These are phyloP conservation scores for Ctenosaura bakeri DNA, from an alignment of 2,797 vertebrate genomes.

Conservation along the genomic window DNA sequence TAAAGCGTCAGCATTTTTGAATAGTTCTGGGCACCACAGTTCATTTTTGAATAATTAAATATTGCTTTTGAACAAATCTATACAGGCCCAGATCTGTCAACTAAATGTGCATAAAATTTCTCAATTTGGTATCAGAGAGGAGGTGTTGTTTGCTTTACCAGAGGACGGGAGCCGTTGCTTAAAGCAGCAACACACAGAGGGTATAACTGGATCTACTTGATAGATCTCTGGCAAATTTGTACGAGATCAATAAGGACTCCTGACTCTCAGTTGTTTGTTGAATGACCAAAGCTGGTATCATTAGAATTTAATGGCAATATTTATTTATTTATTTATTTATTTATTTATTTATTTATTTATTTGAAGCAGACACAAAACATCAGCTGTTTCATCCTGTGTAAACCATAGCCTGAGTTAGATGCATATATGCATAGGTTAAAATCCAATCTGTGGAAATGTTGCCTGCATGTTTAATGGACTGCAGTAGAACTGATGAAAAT, in stretches of 20 bases:
- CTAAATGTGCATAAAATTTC: neutral
- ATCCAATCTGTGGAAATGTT: neutral
- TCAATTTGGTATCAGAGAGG: neutral
- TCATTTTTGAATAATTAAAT: neutral
- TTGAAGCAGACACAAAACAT: neutral
- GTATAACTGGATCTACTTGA: neutral
- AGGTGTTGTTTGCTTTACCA: neutral
- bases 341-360: neutral
- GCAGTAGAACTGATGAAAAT: slow-evolving; percentile 74
- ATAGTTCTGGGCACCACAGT: too few relatives aligned
- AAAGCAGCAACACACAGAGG: neutral
- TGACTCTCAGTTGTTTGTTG: neutral
- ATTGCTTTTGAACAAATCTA: too few relatives aligned
- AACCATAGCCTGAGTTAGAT: neutral
- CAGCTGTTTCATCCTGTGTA: neutral
- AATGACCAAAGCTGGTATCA: neutral
- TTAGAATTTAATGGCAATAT: neutral
- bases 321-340: neutral
- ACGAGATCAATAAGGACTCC: neutral
- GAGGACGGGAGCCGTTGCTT: neutral
- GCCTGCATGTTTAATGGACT: neutral
- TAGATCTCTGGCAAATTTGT: neutral
- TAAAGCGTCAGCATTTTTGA: neutral
- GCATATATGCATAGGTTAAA: neutral
- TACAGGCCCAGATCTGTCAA: neutral